A percentile compares a stretch with the other conserved stretches of the same genome.
Conservation (phyloP, 2,113 vertebrate species). For the Labeo rohita region DNA sequence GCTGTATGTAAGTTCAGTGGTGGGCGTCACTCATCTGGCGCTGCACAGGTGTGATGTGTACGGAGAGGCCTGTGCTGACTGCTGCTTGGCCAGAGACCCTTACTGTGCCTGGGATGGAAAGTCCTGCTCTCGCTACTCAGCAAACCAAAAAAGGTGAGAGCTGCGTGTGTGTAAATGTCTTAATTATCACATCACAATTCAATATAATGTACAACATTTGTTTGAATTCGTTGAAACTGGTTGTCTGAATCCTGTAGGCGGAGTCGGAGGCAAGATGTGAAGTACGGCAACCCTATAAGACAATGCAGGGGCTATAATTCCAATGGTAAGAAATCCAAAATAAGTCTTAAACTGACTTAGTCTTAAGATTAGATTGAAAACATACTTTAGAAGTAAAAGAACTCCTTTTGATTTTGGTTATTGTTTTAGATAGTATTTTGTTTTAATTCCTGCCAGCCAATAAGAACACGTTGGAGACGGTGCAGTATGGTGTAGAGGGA, state of each 20-base stretch:
- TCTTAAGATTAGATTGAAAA: not conserved
- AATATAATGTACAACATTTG: not conserved
- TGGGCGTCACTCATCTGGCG: conserved; percentile 93
- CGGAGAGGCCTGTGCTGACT: conserved; percentile 93
- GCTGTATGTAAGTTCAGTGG: conserved; percentile 89
- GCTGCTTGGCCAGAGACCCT: conserved; percentile 94
- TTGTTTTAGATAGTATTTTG: not conserved
- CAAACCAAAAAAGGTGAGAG: conserved; percentile 92
- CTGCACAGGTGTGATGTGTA: conserved; percentile 96
- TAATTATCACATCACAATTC: not conserved
- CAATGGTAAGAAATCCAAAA: conserved; percentile 72
- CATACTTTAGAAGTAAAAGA: not conserved
- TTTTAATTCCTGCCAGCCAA: conserved; percentile 76
- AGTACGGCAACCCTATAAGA: conserved; percentile 84
- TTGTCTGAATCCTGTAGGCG: conserved; percentile 70
- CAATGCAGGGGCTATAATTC: conserved; percentile 85
- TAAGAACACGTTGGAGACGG: conserved; percentile 87
- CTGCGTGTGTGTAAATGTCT: not conserved
- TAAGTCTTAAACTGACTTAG: no score
- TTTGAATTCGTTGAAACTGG: conserved; percentile 49
- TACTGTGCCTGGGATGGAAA: conserved; percentile 99
- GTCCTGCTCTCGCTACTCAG: conserved; percentile 93
- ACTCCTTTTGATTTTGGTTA: not conserved
- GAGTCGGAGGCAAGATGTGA: conserved; percentile 83
- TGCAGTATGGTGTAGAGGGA: conserved; percentile 94